Evolutionary conservation across 1,140 invertebrate species (phyloP).

Genomic region (Temnothorax curvispinosus): DNA sequence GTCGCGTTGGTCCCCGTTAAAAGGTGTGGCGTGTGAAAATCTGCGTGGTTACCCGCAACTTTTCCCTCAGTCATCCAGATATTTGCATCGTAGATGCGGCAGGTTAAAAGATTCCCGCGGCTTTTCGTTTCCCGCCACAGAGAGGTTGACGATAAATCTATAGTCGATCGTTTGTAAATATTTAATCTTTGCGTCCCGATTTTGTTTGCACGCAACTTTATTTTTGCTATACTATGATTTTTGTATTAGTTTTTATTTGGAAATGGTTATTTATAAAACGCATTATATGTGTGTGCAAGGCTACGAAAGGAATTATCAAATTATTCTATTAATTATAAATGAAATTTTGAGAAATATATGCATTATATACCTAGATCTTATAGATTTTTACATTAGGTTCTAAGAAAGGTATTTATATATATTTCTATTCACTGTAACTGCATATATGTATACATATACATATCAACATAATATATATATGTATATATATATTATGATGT

Average conservation of each 20-base stretch:
- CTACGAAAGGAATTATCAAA: not conserved
- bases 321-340: not conserved
- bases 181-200: not conserved
- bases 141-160: conserved; percentile 3
- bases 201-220: not conserved
- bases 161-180: conserved; percentile 51
- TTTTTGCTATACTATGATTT: not conserved
- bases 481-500: not conserved
- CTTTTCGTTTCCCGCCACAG: conserved; percentile 11
- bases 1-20: not conserved
- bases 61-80: not conserved
- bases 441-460: not conserved
- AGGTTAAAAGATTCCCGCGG: not conserved
- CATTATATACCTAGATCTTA: no score
- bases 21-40: conserved; percentile 19
- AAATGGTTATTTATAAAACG: not conserved
- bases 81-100: conserved; percentile 37
- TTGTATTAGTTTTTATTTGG: not conserved
- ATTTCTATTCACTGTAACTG: not conserved
- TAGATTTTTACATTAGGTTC: not conserved
- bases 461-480: not conserved
- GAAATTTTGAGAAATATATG: not conserved
- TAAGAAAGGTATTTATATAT: not conserved
- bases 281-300: not conserved
- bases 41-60: conserved; percentile 39